Percentiles rank a stretch among this genome's conserved stretches.
Conservation (phyloP, 2,797 vertebrate species). For the Cynodonichthys magdalenae region DNA sequence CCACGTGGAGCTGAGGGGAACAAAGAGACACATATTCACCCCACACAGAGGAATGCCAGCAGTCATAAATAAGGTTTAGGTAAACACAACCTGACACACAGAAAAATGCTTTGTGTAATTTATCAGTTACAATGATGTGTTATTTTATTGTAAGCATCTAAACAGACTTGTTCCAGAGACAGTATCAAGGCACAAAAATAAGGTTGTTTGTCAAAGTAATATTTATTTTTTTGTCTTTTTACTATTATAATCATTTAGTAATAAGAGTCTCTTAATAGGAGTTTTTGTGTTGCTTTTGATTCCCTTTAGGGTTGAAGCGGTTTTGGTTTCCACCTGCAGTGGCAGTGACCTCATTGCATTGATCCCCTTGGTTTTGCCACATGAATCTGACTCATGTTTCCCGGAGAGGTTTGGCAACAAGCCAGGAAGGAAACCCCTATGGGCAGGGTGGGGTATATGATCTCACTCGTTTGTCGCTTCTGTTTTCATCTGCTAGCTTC, state of each 20-base stretch:
- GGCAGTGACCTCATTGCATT: slow-evolving; percentile 66
- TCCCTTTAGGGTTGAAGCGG: slow-evolving; percentile 40
- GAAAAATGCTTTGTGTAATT: slow-evolving; percentile 37
- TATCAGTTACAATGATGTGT: slow-evolving; percentile 22
- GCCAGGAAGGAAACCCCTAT: slow-evolving; percentile 47
- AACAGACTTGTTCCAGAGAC: background rate
- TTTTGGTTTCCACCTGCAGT: slow-evolving; percentile 54
- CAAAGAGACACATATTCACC: slow-evolving; percentile 54
- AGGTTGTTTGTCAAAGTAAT: slow-evolving; percentile 25
- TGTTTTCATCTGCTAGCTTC: background rate
- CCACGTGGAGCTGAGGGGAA: slow-evolving; percentile 53
- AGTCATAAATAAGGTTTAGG: slow-evolving; percentile 61
- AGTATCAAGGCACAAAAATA: slow-evolving; percentile 23
- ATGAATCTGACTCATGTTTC: slow-evolving; percentile 67
- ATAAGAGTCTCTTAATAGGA: slow-evolving; percentile 16
- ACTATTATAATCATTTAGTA: slow-evolving; percentile 26
- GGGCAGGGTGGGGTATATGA: slow-evolving; percentile 29
- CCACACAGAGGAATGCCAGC: slow-evolving; percentile 44
- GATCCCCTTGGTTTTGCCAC: slow-evolving; percentile 50
- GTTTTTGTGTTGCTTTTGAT: slow-evolving; percentile 1
- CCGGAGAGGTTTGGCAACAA: slow-evolving; percentile 48
- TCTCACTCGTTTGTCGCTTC: slow-evolving; percentile 9
- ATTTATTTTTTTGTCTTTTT: background rate
- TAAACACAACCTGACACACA: slow-evolving; percentile 55
- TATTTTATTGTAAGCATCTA: background rate